These are phyloP conservation scores for Noturus placidus DNA, from an alignment of 2,113 vertebrate genomes.

Conservation along the genomic window DNA sequence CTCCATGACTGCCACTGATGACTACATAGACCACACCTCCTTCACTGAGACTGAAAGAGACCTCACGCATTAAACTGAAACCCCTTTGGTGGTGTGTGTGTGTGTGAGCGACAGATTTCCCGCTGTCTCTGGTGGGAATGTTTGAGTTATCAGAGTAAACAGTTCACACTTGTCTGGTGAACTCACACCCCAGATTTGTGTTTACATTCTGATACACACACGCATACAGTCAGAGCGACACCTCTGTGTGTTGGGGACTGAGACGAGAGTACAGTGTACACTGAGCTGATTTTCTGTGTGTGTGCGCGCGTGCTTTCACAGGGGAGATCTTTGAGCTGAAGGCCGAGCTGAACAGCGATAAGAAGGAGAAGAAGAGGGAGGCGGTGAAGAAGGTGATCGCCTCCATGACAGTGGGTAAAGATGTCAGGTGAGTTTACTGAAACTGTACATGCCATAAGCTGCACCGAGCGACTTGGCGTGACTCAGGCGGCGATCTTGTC, in stretches of 20 bases:
- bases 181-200: background rate
- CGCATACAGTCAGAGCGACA: background rate
- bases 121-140: background rate
- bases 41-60: background rate
- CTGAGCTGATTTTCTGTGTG: background rate
- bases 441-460: no score
- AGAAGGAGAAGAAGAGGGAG: constrained; percentile 99
- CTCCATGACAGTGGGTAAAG: constrained; percentile 97
- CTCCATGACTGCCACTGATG: background rate
- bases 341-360: constrained; percentile 97
- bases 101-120: background rate
- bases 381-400: constrained; percentile 99
- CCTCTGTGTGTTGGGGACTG: no score
- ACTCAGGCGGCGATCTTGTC: background rate
- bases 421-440: constrained; percentile 82
- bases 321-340: constrained; percentile 99
- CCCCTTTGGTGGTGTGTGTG: background rate
- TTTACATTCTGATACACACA: background rate
- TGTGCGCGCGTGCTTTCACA: constrained; percentile 53
- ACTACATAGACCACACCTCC: background rate
- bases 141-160: background rate
- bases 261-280: background rate
- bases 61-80: no score
- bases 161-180: background rate
- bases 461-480: background rate